These are phyloP conservation scores for Orchestia grillus DNA, from an alignment of 1,140 invertebrate species.

Conservation along the genomic window DNA sequence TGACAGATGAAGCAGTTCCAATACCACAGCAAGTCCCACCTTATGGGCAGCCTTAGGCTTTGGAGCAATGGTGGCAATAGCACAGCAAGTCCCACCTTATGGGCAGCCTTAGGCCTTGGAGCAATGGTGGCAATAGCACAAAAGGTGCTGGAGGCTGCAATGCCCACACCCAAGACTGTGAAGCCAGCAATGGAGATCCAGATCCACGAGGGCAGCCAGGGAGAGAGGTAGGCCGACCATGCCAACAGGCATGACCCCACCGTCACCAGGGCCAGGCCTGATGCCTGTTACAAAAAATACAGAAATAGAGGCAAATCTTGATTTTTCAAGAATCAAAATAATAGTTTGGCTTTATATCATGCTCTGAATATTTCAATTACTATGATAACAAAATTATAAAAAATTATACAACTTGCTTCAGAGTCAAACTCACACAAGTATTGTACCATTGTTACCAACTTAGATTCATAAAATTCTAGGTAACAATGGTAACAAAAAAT, in stretches of 20 bases:
- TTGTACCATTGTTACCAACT: too few species aligned
- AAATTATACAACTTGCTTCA: too few species aligned
- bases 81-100: slow-evolving; percentile 43
- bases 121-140: slow-evolving; percentile 61
- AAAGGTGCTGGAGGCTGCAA: slow-evolving; percentile 59
- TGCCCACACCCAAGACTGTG: slow-evolving; percentile 59
- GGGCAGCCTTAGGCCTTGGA: slow-evolving; percentile 61
- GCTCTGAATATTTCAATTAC: background rate
- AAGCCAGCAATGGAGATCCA: slow-evolving; percentile 59
- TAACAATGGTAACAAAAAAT: too few species aligned
- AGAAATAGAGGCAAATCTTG: too few species aligned
- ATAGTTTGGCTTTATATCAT: background rate
- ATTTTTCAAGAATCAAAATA: background rate
- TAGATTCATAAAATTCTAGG: too few species aligned
- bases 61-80: slow-evolving; percentile 19
- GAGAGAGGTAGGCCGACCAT: slow-evolving; percentile 61
- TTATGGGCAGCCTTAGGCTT: slow-evolving; percentile 61
- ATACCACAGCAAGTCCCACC: background rate
- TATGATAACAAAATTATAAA: too few species aligned
- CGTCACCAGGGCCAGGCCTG: background rate
- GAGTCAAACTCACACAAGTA: too few species aligned
- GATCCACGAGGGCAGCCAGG: slow-evolving; percentile 64
- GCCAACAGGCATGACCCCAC: background rate
- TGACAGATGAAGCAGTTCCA: background rate
- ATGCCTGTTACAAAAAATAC: background rate